Percentiles rank a stretch among this genome's conserved stretches.
These are phyloP conservation scores for Chrysodeixis includens DNA, from an alignment of 2,888 invertebrate species.

Conservation along the genomic window DNA sequence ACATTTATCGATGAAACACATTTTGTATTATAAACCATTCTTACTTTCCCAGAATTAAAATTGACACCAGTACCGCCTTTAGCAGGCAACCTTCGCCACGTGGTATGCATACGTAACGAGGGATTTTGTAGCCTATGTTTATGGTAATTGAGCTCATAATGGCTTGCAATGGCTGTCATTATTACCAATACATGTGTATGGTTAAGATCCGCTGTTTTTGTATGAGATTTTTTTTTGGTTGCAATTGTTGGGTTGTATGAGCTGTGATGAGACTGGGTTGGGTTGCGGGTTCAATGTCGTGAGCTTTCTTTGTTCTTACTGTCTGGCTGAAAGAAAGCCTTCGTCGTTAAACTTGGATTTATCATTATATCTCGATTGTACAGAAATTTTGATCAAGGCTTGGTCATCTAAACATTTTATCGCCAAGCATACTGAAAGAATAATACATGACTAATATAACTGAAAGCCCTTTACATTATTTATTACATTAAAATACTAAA, in stretches of 20 bases:
- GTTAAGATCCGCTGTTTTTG: slow-evolving; percentile 24
- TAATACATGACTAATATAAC: no score
- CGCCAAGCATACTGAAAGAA: no score
- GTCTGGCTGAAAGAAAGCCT: neutral
- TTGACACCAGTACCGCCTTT: slow-evolving; percentile 5
- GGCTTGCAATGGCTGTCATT: slow-evolving; percentile 41
- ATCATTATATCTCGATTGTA: neutral
- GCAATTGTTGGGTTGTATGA: neutral
- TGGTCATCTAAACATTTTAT: no score
- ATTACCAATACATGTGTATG: slow-evolving; percentile 45
- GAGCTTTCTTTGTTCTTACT: neutral
- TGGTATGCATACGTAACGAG: slow-evolving; percentile 51
- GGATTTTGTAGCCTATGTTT: slow-evolving; percentile 61
- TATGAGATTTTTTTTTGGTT: slow-evolving; percentile 15
- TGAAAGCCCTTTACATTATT: no score
- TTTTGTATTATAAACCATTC: neutral
- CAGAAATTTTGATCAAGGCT: neutral
- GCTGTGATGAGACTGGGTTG: slow-evolving; percentile 1
- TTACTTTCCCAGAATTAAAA: slow-evolving; percentile 19
- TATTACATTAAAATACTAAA: no score
- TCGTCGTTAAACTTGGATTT: neutral
- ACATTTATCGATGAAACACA: slow-evolving; percentile 1
- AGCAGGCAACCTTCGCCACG: slow-evolving; percentile 30
- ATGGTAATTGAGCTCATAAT: slow-evolving; percentile 63
- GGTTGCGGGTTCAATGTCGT: neutral